Percentiles rank a stretch among this genome's conserved stretches.
These are phyloP conservation scores for Diarsia dahlii DNA, from an alignment of 2,888 invertebrate genomes.

Conservation along the genomic window DNA sequence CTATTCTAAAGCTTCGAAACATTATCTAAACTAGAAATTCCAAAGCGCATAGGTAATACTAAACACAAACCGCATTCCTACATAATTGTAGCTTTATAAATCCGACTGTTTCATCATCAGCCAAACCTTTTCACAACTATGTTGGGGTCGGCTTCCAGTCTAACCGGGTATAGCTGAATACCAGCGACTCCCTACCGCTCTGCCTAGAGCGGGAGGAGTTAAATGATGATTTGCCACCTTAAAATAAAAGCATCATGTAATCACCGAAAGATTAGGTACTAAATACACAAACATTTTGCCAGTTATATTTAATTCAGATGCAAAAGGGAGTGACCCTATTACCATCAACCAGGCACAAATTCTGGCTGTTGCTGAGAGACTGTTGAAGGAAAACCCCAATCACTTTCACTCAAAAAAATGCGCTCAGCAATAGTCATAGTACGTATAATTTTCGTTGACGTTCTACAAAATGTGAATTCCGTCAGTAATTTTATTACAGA, in stretches of 20 bases:
- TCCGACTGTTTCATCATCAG: background rate
- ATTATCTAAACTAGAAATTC: background rate
- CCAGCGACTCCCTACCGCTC: too few relatives aligned
- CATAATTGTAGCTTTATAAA: background rate
- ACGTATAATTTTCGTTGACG: background rate
- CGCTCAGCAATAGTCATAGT: too few relatives aligned
- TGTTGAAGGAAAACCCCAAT: background rate
- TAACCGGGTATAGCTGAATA: too few relatives aligned
- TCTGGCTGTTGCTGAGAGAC: background rate
- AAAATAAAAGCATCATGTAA: too few relatives aligned
- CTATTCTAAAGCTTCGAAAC: background rate
- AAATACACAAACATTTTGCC: background rate
- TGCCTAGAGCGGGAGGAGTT: too few relatives aligned
- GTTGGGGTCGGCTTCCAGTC: too few relatives aligned
- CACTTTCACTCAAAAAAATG: too few relatives aligned
- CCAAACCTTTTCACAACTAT: too few relatives aligned
- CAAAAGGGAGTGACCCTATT: background rate
- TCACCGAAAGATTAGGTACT: background rate
- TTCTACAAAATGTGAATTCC: background rate
- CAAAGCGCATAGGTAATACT: background rate
- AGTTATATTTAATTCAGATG: too few relatives aligned
- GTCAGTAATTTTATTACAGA: constrained; percentile 16
- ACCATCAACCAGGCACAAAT: background rate
- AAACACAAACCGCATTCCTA: constrained; percentile 10
- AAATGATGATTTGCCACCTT: too few relatives aligned